Percentiles rank a stretch among this genome's conserved stretches.
Conservation (phyloP, 2,797 vertebrate species). For the Sebastes trivittatus region DNA sequence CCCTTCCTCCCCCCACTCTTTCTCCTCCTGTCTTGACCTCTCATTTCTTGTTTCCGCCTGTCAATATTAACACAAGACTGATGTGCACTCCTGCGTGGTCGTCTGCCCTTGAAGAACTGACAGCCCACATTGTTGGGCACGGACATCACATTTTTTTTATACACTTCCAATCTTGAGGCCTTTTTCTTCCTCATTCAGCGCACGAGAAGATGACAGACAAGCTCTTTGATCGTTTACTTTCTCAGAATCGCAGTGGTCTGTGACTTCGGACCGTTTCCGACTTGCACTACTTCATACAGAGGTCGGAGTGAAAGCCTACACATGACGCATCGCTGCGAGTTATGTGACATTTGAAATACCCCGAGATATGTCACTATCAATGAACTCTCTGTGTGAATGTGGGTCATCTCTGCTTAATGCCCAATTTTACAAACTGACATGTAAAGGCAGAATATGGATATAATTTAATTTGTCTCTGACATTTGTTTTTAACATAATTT, state of each 20-base stretch:
- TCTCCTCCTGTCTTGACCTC: slow-evolving; percentile 38
- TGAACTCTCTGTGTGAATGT: slow-evolving; percentile 44
- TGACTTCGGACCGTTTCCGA: slow-evolving; percentile 14
- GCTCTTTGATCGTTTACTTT: slow-evolving; percentile 26
- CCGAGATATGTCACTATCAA: slow-evolving; percentile 43
- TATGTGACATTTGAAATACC: slow-evolving; percentile 58
- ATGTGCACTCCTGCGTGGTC: slow-evolving; percentile 29
- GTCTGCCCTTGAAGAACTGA: slow-evolving; percentile 58
- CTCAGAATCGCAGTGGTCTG: slow-evolving; percentile 5
- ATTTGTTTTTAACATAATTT: neutral
- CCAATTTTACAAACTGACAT: slow-evolving; percentile 7
- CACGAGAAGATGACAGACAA: slow-evolving; percentile 21
- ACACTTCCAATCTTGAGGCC: slow-evolving; percentile 3
- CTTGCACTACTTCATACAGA: slow-evolving; percentile 5
- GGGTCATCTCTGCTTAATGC: slow-evolving; percentile 35
- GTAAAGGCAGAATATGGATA: slow-evolving; percentile 1
- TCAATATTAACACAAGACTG: slow-evolving; percentile 68
- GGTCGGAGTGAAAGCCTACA: slow-evolving; percentile 18
- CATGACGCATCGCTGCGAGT: slow-evolving; percentile 40
- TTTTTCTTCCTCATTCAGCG: slow-evolving; percentile 7
- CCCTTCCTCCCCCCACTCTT: slow-evolving; percentile 2
- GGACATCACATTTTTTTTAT: slow-evolving; percentile 12
- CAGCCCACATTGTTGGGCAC: slow-evolving; percentile 24
- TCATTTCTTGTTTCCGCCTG: slow-evolving; percentile 53
- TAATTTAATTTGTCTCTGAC: neutral